phyloP scores from a whole-genome alignment of 2,888 invertebrate species.

The Bursaphelenchus okinawaensis region DNA sequence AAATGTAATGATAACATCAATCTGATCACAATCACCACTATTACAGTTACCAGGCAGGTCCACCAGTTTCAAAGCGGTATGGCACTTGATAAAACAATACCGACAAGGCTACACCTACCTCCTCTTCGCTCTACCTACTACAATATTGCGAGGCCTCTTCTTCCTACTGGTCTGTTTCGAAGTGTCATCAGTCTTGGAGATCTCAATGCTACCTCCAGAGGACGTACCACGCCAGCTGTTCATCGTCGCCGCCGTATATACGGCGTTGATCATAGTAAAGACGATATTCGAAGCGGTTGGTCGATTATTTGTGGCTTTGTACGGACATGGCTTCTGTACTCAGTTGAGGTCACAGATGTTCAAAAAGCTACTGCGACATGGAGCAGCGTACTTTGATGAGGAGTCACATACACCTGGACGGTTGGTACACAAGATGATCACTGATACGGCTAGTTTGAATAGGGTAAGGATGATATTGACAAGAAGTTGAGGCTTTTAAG shows the following conservation, averaged over 20 bases:
- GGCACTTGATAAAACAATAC: slow-evolving; percentile 40
- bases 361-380: slow-evolving; percentile 45
- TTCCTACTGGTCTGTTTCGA: slow-evolving; percentile 53
- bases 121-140: slow-evolving; percentile 42
- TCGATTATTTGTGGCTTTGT: slow-evolving; percentile 47
- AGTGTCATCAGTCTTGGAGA: slow-evolving; percentile 50
- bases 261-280: slow-evolving; percentile 52
- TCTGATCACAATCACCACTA: no score
- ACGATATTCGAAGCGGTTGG: slow-evolving; percentile 55
- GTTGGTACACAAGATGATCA: slow-evolving; percentile 46
- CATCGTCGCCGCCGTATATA: slow-evolving; percentile 46
- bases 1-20: no score
- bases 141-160: slow-evolving; percentile 49
- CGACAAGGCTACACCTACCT: slow-evolving; percentile 35
- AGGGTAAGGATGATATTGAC: no score
- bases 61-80: slow-evolving; percentile 27
- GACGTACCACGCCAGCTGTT: slow-evolving; percentile 36
- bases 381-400: slow-evolving; percentile 54
- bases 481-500: no score
- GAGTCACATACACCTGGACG: slow-evolving; percentile 47
- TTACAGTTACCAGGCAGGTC: slow-evolving; percentile 29
- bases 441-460: slow-evolving; percentile 48
- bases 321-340: slow-evolving; percentile 51
- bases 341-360: slow-evolving; percentile 51
- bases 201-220: slow-evolving; percentile 43